A percentile compares a stretch with the other conserved stretches of the same genome.
phyloP scores from a whole-genome alignment of 2,797 vertebrate species.

The Pseudocheirus occidentalis region DNA sequence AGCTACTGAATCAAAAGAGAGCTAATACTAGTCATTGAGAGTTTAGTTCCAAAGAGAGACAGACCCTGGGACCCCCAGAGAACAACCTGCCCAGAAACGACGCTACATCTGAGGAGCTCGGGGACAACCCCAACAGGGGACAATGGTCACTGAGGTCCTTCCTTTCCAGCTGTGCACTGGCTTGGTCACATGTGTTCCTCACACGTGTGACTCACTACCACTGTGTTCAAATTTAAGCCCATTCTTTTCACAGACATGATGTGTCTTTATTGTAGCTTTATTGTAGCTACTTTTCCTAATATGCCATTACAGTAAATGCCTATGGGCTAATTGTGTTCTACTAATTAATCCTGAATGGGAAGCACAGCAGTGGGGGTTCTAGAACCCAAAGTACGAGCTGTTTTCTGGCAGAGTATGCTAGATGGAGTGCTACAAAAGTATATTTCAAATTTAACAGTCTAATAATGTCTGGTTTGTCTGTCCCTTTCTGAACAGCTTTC shows the following conservation, averaged over 20 bases:
- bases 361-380: no score
- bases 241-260: background rate
- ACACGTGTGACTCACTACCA: background rate
- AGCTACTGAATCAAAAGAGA: background rate
- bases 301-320: no score
- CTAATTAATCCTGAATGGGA: no score
- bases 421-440: no score
- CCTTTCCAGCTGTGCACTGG: no score
- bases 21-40: background rate
- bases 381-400: no score
- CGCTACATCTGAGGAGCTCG: background rate
- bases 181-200: background rate
- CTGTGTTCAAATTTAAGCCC: background rate
- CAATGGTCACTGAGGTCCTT: background rate
- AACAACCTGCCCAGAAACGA: background rate
- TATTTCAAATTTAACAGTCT: no score
- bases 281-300: no score
- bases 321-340: no score
- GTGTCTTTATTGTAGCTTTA: background rate
- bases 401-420: no score
- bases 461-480: no score
- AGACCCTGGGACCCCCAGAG: background rate
- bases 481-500: no score
- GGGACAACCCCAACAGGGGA: background rate
- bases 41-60: background rate